A percentile compares a stretch with the other conserved stretches of the same genome.
phyloP scores from a whole-genome alignment of 2,888 invertebrate genomes.

The Drosophila pseudotakahashii region DNA sequence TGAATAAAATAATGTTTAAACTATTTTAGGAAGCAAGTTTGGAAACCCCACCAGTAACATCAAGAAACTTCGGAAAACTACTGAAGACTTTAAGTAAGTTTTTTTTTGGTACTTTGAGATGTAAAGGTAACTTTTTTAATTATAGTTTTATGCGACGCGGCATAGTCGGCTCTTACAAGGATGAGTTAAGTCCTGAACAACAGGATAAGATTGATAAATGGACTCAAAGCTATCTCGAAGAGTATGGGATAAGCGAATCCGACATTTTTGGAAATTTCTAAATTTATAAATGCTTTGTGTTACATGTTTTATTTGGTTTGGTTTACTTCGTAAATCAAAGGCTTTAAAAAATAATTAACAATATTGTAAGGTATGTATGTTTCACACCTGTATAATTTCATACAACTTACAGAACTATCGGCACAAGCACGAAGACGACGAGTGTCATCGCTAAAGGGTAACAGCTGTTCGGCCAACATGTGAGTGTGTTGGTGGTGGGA shows the following conservation, averaged over 20 bases:
- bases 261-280: constrained; percentile 49
- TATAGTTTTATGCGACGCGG: constrained; percentile 60
- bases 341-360: too few relatives aligned
- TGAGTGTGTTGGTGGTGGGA: constrained; percentile 46
- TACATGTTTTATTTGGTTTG: too few relatives aligned
- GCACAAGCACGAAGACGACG: background rate
- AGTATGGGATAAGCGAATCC: constrained; percentile 41
- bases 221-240: constrained; percentile 31
- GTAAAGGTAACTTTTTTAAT: background rate
- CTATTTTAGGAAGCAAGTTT: constrained; percentile 13
- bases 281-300: background rate
- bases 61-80: background rate
- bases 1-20: background rate
- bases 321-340: too few relatives aligned
- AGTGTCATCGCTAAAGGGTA: constrained; percentile 54
- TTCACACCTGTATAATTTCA: background rate
- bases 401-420: constrained; percentile 46
- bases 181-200: constrained; percentile 46
- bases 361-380: background rate
- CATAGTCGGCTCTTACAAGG: constrained; percentile 55
- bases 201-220: constrained; percentile 46
- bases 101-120: background rate
- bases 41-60: constrained; percentile 13
- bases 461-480: constrained; percentile 54
- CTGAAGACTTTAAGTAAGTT: constrained; percentile 26